phyloP scores from a whole-genome alignment of 2,797 vertebrate genomes.

The Iguana delicatissima region DNA sequence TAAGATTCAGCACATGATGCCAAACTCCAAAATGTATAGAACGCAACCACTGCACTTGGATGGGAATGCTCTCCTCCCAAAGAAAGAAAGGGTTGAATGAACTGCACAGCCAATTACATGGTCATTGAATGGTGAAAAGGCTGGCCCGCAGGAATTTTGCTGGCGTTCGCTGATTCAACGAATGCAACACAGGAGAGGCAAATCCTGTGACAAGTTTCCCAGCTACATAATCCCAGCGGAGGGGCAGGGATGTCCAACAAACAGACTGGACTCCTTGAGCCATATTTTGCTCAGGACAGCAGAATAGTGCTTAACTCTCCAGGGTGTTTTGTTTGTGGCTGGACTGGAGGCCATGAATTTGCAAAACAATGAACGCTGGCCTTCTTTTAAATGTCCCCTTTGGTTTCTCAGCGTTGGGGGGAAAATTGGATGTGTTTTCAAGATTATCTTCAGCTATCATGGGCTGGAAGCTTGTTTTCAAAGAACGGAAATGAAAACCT shows the following conservation, averaged over 20 bases:
- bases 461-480: not conserved
- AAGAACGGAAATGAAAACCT: not conserved
- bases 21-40: conserved; percentile 31
- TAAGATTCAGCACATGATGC: not conserved
- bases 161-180: conserved; percentile 70
- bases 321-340: not conserved
- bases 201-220: conserved; percentile 61
- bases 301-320: not conserved
- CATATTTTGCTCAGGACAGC: not conserved
- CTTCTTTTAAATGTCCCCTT: not conserved
- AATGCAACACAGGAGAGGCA: conserved; percentile 60
- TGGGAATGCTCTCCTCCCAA: conserved; percentile 55
- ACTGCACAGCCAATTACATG: conserved; percentile 75
- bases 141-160: conserved; percentile 72
- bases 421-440: not conserved
- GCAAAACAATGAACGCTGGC: not conserved
- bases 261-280: not conserved
- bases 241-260: not conserved
- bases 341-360: not conserved
- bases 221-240: not conserved
- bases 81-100: conserved; percentile 75
- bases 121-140: conserved; percentile 75
- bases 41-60: conserved; percentile 25
- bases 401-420: not conserved
- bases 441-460: not conserved